Evolutionary conservation across 2,113 vertebrate genomes (phyloP).

Genomic region (Calidris pygmaea): DNA sequence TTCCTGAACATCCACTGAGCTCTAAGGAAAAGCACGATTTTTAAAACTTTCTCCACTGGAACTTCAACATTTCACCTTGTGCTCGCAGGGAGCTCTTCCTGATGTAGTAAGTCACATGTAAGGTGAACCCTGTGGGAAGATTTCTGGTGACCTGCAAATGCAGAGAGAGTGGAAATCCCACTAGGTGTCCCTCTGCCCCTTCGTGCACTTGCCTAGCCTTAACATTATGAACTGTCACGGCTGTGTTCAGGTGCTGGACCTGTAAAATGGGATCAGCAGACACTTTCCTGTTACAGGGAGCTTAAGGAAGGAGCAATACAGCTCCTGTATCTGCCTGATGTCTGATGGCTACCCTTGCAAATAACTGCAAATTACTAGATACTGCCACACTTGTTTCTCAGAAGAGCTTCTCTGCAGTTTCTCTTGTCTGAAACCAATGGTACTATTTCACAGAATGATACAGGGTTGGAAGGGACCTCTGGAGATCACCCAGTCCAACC

Average conservation of each 20-base stretch:
- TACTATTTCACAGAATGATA: not conserved
- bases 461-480: too few relatives aligned
- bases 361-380: not conserved
- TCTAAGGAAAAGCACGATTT: not conserved
- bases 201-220: not conserved
- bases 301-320: not conserved
- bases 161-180: not conserved
- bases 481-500: too few relatives aligned
- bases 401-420: not conserved
- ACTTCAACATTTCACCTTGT: not conserved
- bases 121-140: not conserved
- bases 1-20: not conserved
- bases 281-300: not conserved
- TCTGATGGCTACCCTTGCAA: not conserved
- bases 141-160: not conserved
- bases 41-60: not conserved
- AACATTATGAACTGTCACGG: not conserved
- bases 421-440: not conserved
- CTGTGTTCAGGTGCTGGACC: not conserved
- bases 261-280: not conserved
- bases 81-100: not conserved
- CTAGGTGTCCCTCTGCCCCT: constrained; percentile 52
- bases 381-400: not conserved
- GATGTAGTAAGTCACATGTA: not conserved
- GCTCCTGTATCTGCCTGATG: not conserved